phyloP scores from a whole-genome alignment of 2,888 invertebrate genomes.

The Seira ritae region DNA sequence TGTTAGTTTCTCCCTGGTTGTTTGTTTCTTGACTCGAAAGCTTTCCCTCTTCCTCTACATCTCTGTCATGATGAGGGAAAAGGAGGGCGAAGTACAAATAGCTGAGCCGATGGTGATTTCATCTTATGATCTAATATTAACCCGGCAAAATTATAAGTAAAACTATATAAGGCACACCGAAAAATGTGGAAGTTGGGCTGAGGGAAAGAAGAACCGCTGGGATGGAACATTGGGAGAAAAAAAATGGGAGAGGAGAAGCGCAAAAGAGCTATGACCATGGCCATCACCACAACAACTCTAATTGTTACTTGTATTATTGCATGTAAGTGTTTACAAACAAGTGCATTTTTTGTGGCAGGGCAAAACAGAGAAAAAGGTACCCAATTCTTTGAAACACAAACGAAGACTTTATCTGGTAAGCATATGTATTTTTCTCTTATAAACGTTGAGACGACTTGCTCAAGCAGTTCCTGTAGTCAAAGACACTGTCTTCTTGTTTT shows the following conservation, averaged over 20 bases:
- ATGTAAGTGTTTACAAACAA: background rate
- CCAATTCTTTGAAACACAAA: too few species aligned
- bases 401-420: too few species aligned
- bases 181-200: constrained; percentile 12
- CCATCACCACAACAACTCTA: constrained; percentile 60
- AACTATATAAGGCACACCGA: background rate
- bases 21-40: background rate
- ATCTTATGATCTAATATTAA: too few species aligned
- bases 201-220: constrained; percentile 21
- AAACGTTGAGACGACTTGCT: too few species aligned
- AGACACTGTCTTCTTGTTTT: too few species aligned
- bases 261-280: constrained; percentile 57
- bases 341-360: background rate
- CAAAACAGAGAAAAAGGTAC: background rate
- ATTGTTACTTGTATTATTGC: constrained; percentile 56
- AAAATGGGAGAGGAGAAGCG: constrained; percentile 1
- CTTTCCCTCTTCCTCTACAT: constrained; percentile 28
- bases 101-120: too few species aligned
- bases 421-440: too few species aligned
- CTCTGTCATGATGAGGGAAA: constrained; percentile 21
- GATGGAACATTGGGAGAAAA: constrained; percentile 34
- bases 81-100: too few species aligned
- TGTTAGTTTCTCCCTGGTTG: constrained; percentile 40
- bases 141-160: too few species aligned
- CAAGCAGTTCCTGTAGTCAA: too few species aligned